phyloP scores from a whole-genome alignment of 2,888 invertebrate species.

The Ramazzottius varieornatus region DNA sequence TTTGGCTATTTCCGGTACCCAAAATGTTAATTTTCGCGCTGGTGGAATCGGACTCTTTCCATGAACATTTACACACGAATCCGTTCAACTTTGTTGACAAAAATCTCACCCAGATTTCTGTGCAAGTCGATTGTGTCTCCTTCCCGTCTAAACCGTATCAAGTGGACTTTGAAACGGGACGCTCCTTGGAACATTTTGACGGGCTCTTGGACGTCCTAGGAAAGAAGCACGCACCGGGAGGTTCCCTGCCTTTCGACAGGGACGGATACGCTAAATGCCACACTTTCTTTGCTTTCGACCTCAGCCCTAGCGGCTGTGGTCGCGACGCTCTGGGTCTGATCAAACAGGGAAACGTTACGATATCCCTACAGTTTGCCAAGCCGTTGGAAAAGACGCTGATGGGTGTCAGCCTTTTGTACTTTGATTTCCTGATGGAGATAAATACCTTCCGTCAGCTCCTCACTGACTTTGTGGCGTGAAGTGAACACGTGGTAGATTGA shows the following conservation, averaged over 20 bases:
- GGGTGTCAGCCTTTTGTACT: background rate
- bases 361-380: background rate
- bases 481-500: background rate
- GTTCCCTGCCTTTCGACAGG: background rate
- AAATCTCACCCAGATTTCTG: background rate
- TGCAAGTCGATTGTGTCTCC: background rate
- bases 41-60: background rate
- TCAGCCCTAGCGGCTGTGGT: background rate
- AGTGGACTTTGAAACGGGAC: background rate
- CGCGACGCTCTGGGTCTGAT: background rate
- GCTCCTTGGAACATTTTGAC: background rate
- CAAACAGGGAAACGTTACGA: background rate
- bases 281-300: background rate
- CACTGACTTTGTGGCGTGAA: background rate
- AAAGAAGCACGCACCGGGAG: background rate
- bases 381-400: background rate
- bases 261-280: background rate
- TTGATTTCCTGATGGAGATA: background rate
- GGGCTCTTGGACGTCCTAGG: background rate
- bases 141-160: background rate
- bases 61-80: background rate
- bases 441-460: background rate
- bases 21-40: background rate
- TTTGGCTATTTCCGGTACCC: too few species aligned
- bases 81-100: background rate